A percentile compares a stretch with the other conserved stretches of the same genome.
Conservation (phyloP, 2,797 vertebrate species). For the Siniperca obscura region DNA sequence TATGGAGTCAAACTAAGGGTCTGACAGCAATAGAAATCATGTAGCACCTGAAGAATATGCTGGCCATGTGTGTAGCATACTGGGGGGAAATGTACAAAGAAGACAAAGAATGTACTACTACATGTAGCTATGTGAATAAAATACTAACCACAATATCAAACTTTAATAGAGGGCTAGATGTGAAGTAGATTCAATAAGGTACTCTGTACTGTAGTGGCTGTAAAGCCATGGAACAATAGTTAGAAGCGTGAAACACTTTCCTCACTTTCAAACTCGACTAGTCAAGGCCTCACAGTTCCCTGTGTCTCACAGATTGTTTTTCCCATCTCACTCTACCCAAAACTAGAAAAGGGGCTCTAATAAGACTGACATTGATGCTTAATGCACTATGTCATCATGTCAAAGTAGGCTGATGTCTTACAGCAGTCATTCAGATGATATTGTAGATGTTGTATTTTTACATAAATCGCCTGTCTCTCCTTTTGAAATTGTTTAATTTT, state of each 20-base stretch:
- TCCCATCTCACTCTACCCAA: conserved; percentile 2
- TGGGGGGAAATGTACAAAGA: conserved; percentile 5
- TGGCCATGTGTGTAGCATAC: conserved; percentile 6
- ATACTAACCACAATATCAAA: not conserved
- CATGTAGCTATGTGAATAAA: conserved; percentile 14
- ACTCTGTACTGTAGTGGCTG: conserved; percentile 10
- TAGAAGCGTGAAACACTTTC: not conserved
- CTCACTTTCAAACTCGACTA: conserved; percentile 18
- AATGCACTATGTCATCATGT: not conserved
- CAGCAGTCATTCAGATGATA: not conserved
- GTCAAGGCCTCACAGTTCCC: conserved; percentile 11
- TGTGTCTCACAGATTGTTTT: conserved; percentile 21
- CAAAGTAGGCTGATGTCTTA: not conserved
- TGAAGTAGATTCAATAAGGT: not conserved
- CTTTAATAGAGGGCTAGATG: not conserved
- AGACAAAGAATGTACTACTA: not conserved
- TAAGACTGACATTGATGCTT: not conserved
- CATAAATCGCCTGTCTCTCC: not conserved
- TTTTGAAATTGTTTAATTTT: not conserved
- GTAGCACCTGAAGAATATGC: conserved; percentile 26
- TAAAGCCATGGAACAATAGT: conserved; percentile 1
- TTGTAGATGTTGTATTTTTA: not conserved
- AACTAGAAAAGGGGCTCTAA: not conserved
- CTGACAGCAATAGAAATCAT: conserved; percentile 40
- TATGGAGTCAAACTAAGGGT: conserved; percentile 30